Percentiles rank a stretch among this genome's conserved stretches.
Evolutionary conservation across 2,797 vertebrate genomes (phyloP).

Genomic region (Trachurus trachurus): DNA sequence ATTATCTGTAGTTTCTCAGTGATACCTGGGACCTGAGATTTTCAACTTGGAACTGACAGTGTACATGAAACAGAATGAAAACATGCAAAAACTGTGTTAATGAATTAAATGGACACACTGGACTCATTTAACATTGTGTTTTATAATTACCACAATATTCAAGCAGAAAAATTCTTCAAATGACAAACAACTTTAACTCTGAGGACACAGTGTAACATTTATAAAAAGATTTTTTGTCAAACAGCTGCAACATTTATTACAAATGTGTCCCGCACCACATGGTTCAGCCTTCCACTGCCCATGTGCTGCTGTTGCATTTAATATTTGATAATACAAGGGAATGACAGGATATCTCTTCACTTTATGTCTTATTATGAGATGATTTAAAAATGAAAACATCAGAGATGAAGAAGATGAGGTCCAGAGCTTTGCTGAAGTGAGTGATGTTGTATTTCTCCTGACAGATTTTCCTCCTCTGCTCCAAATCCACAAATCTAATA

Average conservation of each 20-base stretch:
- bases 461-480: background rate
- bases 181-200: background rate
- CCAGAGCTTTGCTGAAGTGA: too few species aligned
- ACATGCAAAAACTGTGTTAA: too few species aligned
- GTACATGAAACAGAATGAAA: background rate
- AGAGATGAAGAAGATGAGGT: background rate
- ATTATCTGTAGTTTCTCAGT: background rate
- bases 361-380: background rate
- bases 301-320: background rate
- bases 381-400: background rate
- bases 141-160: too few species aligned
- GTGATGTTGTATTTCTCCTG: background rate
- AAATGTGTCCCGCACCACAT: background rate
- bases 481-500: constrained; percentile 1
- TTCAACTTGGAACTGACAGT: background rate
- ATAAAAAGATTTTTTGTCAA: too few species aligned
- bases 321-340: background rate
- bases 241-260: background rate
- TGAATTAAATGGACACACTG: too few species aligned
- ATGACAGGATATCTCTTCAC: background rate
- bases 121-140: too few species aligned
- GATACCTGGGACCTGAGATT: background rate
- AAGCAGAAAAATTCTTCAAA: background rate
- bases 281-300: too few species aligned
- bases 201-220: background rate